Base-by-base conservation (phyloP, 2,888 invertebrate species). In the Yponomeuta cagnagella region DNA sequence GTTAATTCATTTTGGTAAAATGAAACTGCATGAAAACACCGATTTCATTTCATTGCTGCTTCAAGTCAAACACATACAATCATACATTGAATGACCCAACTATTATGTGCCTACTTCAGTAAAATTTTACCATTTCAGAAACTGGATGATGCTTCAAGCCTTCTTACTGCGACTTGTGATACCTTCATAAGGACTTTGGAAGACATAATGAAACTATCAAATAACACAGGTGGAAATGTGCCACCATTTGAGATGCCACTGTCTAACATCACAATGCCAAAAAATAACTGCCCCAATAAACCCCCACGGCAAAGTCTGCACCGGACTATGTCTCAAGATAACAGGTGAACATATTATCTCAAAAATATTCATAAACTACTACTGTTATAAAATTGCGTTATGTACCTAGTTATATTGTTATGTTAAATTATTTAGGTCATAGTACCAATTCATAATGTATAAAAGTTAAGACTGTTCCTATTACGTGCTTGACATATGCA, bases 181-280 rank as follows among this genome's bases (percentile, higher is more conserved):
- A 96, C 96, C 52, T 96, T 97, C 84, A 96, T 96, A 75, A 93
- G 95, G 82, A 96, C 96, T 33, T 89, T 97, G 76, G 96, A 97
- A 86, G 96, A 96, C 76, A 96, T 96, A 77, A 95, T 96, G 94
- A 94, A 93, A 82, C 81, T 94, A 70, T 89, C 94, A 37, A 92
- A 92, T 68, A 79, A 77, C 72, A 75, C 79, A 63, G 79, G 79
- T 73, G 75, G 73, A 31, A 73, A 78, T 72, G 82, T 58, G 52
- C 52, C 52, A 58, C 52, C 84, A 31, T 89, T 83, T 74, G 91
- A 91, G 78, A 88, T 89, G 83, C 85, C 86, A 23, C 72, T 87
- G 72, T 81, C 87, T 70, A 86, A 82, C 75, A 75, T 84, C 66
- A 58, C 72, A 15, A 63, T 74, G 69, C 68, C 69, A 63, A 75